Conservation (phyloP, 2,888 invertebrate species). For the Liopterus haemorrhoidalis region DNA sequence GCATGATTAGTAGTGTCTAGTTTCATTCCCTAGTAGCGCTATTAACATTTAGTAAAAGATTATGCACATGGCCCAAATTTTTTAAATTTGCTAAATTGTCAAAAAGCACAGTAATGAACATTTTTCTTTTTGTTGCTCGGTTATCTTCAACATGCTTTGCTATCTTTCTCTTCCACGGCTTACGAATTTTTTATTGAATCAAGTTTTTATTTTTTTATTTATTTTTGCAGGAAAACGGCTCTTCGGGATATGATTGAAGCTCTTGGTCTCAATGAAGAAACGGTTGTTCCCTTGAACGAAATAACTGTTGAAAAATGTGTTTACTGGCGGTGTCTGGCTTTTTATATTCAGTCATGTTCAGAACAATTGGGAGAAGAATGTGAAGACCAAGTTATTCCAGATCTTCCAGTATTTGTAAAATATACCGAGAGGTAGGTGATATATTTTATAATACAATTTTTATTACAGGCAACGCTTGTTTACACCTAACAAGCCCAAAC, state of each 20-base stretch:
- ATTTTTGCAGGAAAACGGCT: conserved; percentile 39
- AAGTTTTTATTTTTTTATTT: conserved; percentile 1
- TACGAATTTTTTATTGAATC: neutral
- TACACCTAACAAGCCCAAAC: neutral
- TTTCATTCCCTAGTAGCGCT: too few species aligned
- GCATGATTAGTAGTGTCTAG: too few species aligned
- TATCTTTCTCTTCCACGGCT: too few species aligned
- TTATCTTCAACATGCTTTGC: too few species aligned
- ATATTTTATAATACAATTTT: conserved; percentile 16
- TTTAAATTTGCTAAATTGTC: too few species aligned
- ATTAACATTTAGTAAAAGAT: too few species aligned
- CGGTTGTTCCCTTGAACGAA: conserved; percentile 44
- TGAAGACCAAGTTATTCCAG: conserved; percentile 51
- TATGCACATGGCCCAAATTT: too few species aligned
- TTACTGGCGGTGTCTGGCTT: conserved; percentile 54
- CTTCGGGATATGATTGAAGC: conserved; percentile 41
- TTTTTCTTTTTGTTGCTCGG: too few species aligned
- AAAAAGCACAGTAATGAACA: too few species aligned
- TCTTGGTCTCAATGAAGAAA: conserved; percentile 42
- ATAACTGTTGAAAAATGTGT: conserved; percentile 47
- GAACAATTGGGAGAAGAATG: conserved; percentile 44
- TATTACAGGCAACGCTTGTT: neutral
- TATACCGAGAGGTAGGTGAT: conserved; percentile 48
- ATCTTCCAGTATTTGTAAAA: conserved; percentile 49
- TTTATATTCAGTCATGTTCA: too few species aligned